Conservation (phyloP, 2,113 vertebrate genomes). For the Bufo gargarizans region DNA sequence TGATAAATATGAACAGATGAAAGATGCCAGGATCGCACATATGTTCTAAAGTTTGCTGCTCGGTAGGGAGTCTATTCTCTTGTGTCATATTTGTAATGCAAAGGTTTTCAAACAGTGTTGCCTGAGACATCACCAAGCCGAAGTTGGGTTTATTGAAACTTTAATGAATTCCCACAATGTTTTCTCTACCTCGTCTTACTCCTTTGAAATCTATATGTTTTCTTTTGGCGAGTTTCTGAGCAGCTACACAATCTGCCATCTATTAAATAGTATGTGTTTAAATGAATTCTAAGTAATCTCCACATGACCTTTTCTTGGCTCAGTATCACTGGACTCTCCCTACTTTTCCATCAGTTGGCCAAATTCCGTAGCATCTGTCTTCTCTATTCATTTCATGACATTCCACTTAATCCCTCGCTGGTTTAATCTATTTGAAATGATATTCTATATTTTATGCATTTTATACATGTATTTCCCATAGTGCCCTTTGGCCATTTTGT, state of each 20-base stretch:
- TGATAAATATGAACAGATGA: conserved; percentile 14
- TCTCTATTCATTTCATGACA: conserved; percentile 51
- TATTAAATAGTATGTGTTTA: conserved; percentile 45
- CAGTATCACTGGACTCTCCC: conserved; percentile 35
- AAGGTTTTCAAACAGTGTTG: conserved; percentile 10
- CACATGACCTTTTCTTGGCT: conserved; percentile 50
- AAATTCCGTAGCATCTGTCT: conserved; percentile 53
- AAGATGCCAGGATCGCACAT: conserved; percentile 2
- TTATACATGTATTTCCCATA: conserved; percentile 50
- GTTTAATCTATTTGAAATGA: conserved; percentile 47
- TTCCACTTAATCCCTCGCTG: conserved; percentile 49
- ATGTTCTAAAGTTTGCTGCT: neutral
- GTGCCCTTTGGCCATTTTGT: conserved; percentile 48
- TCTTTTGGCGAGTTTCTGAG: conserved; percentile 42
- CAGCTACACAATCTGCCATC: conserved; percentile 46
- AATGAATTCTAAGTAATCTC: conserved; percentile 49
- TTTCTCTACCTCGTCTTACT: conserved; percentile 42
- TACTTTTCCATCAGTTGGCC: conserved; percentile 40
- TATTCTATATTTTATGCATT: conserved; percentile 56
- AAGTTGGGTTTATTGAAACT: conserved; percentile 21
- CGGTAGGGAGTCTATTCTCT: neutral
- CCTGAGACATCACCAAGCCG: neutral
- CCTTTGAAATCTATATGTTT: conserved; percentile 58
- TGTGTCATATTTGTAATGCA: conserved; percentile 13
- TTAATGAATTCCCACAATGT: conserved; percentile 49